Conservation (phyloP, 2,797 vertebrate species). For the Manis crassicaudata region DNA sequence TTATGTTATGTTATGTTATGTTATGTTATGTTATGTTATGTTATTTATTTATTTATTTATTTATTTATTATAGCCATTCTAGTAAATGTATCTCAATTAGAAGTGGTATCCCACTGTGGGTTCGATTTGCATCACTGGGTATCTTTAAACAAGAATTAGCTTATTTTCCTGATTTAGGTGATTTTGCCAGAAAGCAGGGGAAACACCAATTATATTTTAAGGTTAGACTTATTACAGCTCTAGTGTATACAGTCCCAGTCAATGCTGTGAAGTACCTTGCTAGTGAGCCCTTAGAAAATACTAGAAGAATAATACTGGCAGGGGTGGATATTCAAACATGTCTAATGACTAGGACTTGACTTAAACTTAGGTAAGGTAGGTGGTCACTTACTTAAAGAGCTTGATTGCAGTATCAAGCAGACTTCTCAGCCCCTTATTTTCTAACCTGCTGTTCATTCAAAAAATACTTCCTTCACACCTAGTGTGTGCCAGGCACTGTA, state of each 20-base stretch:
- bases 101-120: neutral
- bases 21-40: too few relatives aligned
- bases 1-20: too few relatives aligned
- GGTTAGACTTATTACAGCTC: neutral
- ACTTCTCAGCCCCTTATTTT: neutral
- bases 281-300: neutral
- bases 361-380: neutral
- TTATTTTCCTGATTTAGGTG: neutral
- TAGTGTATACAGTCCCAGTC: neutral
- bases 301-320: neutral
- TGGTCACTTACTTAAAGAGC: neutral
- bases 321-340: neutral
- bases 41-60: neutral
- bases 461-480: neutral
- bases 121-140: neutral
- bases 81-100: neutral
- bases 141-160: neutral
- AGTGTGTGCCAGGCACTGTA: neutral
- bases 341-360: neutral
- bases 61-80: neutral
- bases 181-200: constrained; percentile 29
- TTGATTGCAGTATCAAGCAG: neutral
- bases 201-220: neutral
- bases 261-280: neutral
- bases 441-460: neutral